Conservation (phyloP, 2,888 invertebrate genomes). For the Eumerus sabulonum region DNA sequence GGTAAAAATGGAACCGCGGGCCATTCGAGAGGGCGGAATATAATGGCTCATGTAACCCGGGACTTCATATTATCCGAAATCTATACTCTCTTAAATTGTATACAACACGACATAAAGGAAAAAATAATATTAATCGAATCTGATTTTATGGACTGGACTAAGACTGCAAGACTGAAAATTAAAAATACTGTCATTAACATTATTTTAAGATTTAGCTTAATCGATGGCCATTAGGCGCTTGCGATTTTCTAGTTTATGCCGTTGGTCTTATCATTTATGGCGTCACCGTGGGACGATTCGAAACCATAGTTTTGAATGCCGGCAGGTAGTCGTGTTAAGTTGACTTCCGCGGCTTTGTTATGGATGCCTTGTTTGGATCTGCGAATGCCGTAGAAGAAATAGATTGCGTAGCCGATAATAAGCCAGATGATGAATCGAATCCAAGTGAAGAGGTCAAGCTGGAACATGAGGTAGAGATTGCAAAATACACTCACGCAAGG, state of each 20-base stretch:
- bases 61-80: conserved; percentile 61
- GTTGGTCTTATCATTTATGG: conserved; percentile 45
- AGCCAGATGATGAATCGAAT: conserved; percentile 93
- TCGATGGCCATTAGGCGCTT: conserved; percentile 25
- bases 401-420: conserved; percentile 89
- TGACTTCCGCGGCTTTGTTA: background rate
- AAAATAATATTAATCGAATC: conserved; percentile 14
- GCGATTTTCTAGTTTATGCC: conserved; percentile 44
- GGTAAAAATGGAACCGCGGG: conserved; percentile 54
- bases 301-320: conserved; percentile 6
- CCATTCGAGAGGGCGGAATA: conserved; percentile 43
- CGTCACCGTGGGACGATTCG: conserved; percentile 40
- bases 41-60: conserved; percentile 37
- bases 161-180: background rate
- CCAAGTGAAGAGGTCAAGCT: conserved; percentile 92
- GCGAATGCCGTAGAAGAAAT: conserved; percentile 90
- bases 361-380: conserved; percentile 84
- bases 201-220: conserved; percentile 30
- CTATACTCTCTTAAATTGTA: conserved; percentile 57
- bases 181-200: conserved; percentile 47
- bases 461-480: conserved; percentile 94
- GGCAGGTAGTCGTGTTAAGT: too few relatives aligned
- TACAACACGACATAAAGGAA: too few relatives aligned
- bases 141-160: conserved; percentile 13
- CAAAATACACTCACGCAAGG: conserved; percentile 91